Evolutionary conservation across 53 echinoderm and acorn worm genomes (phyloP).

Genomic region (Holothuria leucospilota): DNA sequence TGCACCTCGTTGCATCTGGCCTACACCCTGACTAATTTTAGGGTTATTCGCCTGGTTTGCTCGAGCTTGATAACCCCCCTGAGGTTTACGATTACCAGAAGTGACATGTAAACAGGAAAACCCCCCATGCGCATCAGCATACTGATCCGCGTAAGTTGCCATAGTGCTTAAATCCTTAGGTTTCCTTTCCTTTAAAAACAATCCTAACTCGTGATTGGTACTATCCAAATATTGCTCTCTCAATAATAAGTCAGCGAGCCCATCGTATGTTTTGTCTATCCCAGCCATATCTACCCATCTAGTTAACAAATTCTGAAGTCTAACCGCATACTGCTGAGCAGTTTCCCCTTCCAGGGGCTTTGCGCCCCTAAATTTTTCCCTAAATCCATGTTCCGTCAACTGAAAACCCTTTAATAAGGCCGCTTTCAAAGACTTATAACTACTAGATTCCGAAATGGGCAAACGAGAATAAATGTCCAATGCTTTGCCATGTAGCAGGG

Average conservation of each 20-base stretch:
- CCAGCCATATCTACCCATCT: conserved; percentile 43
- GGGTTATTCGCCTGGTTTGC: too few species aligned
- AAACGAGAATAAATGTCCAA: conserved; percentile 48
- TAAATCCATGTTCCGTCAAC: conserved; percentile 54
- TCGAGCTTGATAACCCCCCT: too few species aligned
- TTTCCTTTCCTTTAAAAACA: conserved; percentile 36
- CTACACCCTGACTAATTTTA: too few species aligned
- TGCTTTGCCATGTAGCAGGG: conserved; percentile 47
- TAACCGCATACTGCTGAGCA: conserved; percentile 7
- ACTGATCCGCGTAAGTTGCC: conserved; percentile 4
- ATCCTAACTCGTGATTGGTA: not conserved
- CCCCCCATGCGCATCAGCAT: conserved; percentile 32
- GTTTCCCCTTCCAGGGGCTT: conserved; percentile 53
- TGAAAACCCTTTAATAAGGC: conserved; percentile 43
- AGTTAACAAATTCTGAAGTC: conserved; percentile 38
- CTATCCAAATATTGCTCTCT: conserved; percentile 35
- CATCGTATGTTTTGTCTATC: conserved; percentile 46
- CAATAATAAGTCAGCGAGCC: conserved; percentile 23
- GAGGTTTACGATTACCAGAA: not conserved
- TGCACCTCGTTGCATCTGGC: too few species aligned
- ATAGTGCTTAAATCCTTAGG: conserved; percentile 16
- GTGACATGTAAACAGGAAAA: not conserved
- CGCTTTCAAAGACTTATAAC: conserved; percentile 39
- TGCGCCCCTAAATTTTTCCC: conserved; percentile 47
- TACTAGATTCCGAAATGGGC: conserved; percentile 8